Conservation (phyloP, 2,113 vertebrate species). For the Calypte anna region DNA sequence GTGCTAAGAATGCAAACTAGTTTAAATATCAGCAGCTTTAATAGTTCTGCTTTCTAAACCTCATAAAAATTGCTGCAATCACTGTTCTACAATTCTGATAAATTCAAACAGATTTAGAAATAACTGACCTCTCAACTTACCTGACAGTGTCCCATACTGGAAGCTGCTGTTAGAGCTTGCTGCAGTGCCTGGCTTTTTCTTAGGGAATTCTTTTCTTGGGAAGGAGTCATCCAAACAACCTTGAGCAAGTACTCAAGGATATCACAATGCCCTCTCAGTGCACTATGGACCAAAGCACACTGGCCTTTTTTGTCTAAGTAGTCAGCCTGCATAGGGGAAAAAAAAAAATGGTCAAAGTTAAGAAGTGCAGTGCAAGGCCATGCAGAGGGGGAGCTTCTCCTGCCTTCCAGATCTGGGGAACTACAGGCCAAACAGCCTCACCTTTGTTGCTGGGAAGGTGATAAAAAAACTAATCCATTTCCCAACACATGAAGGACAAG, state of each 20-base stretch:
- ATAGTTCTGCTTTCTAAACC: not conserved
- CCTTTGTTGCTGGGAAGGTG: not conserved
- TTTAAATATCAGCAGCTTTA: not conserved
- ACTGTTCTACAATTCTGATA: not conserved
- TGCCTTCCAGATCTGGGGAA: not conserved
- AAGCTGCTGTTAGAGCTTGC: conserved; percentile 90
- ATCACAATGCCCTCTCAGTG: conserved; percentile 87
- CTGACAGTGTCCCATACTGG: conserved; percentile 95
- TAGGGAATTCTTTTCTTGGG: conserved; percentile 76
- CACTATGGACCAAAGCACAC: conserved; percentile 91
- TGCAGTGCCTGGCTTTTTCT: conserved; percentile 89
- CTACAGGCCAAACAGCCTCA: not conserved
- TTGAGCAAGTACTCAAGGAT: conserved; percentile 87
- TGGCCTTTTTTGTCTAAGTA: conserved; percentile 94
- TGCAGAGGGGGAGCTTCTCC: not conserved
- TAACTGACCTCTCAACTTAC: conserved; percentile 55
- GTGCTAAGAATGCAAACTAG: not conserved
- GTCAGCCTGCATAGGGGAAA: conserved; percentile 80
- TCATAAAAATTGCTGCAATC: not conserved
- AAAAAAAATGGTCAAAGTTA: not conserved
- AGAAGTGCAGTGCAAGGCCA: not conserved
- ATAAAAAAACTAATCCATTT: not conserved
- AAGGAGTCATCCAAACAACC: conserved; percentile 80
- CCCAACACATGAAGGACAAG: not conserved
- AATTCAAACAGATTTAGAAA: not conserved